Base-by-base conservation (phyloP, 2,888 invertebrate species). In the Hetaerina titia region DNA sequence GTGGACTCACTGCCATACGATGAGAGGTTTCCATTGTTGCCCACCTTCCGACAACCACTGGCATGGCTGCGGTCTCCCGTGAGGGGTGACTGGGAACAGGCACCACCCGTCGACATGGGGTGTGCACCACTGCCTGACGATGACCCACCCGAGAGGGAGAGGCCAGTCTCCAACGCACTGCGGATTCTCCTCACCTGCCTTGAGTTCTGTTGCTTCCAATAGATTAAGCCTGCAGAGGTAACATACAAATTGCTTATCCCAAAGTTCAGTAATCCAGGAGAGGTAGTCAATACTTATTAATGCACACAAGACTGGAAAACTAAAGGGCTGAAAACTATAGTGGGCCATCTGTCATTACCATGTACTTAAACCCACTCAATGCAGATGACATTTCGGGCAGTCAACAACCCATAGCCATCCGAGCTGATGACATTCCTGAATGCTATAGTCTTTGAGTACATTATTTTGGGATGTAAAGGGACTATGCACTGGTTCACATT, bases 141-240 rank as follows among this genome's bases (percentile, higher is more conserved):
- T n/a, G 92, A 94, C n/a, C 89, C 95, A 58, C 92, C 92, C 11
- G 92, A 92, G 8, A 92, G 69, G 13, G 92, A 92, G 13, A 92
- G 69, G 92, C 92, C 92, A 2, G 92, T 57, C 57, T 92, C 92
- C 22, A 92, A 60, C 6, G 92, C 92, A 92, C 74, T 69, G 22
- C 92, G 56, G 22, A 92, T 92, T 57, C 92, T 69, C n/a, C 92
- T 74, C 8, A 69, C 92, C 56, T 95, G 95, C 64, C 95, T 95
- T 9, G 95, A 81, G 45, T 95, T 95, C 88, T 95, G 95, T 94
- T 96, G 96, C 95, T 96, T 96, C 96, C 96, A 96, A 94, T 96
- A 96, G 19, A 96, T 95, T 87, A 96, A 95, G 64, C 96, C 96
- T 96, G 94, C 17, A 87, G 89, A 74, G n/a, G 69, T n/a, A 90